Conservation (phyloP, 2,888 invertebrate genomes). For the Morinoia aosen region DNA sequence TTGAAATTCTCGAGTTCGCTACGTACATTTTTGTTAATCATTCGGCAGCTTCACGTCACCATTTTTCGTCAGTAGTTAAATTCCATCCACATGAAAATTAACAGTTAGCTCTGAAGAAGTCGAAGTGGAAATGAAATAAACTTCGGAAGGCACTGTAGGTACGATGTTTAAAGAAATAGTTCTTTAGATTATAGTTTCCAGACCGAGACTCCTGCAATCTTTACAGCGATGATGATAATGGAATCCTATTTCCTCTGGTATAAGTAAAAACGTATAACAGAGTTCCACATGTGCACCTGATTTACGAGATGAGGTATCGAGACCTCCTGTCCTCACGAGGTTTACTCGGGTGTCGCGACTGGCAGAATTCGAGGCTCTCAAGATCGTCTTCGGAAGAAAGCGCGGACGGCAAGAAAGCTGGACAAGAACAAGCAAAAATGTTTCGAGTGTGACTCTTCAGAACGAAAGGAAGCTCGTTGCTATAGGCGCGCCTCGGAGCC, state of each 20-base stretch:
- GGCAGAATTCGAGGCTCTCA: no score
- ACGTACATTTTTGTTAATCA: no score
- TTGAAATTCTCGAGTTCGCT: no score
- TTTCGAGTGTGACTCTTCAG: background rate
- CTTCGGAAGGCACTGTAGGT: no score
- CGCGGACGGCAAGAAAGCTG: background rate
- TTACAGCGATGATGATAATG: background rate
- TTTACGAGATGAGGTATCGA: background rate
- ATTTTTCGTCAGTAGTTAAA: no score
- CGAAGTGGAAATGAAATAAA: no score
- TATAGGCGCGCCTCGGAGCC: background rate
- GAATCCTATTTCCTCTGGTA: background rate
- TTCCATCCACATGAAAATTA: no score
- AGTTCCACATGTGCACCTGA: background rate
- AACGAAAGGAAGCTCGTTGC: background rate
- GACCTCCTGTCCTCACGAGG: background rate
- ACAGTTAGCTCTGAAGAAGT: no score
- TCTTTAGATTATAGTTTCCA: background rate
- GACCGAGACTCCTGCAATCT: background rate
- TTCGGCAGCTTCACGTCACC: no score
- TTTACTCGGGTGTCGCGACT: no score
- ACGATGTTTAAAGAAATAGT: no score
- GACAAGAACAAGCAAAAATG: background rate
- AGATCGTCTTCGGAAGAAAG: background rate
- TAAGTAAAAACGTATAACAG: background rate